Base-by-base conservation (phyloP, 2,888 invertebrate species). In the Limnephilus marmoratus region DNA sequence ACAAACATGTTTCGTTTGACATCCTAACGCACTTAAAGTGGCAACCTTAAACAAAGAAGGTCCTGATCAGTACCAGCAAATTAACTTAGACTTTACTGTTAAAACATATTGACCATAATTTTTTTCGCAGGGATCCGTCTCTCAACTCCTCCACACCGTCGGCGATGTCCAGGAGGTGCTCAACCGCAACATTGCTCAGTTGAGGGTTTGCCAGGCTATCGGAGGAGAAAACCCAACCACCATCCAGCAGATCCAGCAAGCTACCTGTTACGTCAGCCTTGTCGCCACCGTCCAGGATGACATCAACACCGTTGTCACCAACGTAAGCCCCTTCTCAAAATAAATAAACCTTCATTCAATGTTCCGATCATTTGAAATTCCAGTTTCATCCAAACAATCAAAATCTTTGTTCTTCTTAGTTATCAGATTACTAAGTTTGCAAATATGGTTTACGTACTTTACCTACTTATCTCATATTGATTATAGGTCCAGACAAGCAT, bases 151-250 rank as follows among this genome's bases (percentile, higher is more conserved):
- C 13, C 34, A 88, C 41, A 89, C 90, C 80, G 89, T 92, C 31
- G 83, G 29, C 15, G 83, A 81, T 18, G 53, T 92, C 37, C 31
- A 88, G 18, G 41, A 49, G 12, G 11, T 91, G 29, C 81, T 92
- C 68, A 80, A n/a, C 31, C 31, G n/a, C 80, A 85, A 89, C 68
- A 34, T 41, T 12, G 81, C 45, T 41, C 85, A 90, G 80, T 82
- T 92, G 45, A 85, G 90, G 18, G 82, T 1, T 15, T 92, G 92
- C 68, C 89, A 85, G 24, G 91, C 91, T 45, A 90, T 90, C 82
- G 92, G 92, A 82, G 92, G 90, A 37, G 91, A 82, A 13, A 91
- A 92, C 68, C 92, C 92, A 18, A 86, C 92, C 81, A 81, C 88
- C 81, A 86, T 91, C 37, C 90, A 91, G 34, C 87, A 87, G 53